Conservation (phyloP, 2,888 invertebrate genomes). For the Andrena dorsata region DNA sequence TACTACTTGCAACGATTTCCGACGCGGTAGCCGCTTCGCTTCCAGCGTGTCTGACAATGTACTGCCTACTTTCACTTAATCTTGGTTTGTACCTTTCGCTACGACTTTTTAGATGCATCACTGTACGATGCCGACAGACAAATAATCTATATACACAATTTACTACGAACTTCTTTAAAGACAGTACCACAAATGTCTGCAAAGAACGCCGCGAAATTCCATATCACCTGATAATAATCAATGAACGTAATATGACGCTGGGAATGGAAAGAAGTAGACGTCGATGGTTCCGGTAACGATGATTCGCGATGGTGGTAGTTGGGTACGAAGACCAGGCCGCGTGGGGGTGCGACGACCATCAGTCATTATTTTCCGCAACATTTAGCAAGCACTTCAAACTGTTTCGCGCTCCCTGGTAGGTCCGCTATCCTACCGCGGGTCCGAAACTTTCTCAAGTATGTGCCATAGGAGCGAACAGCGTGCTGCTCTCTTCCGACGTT, state of each 20-base stretch:
- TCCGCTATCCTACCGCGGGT: constrained; percentile 74
- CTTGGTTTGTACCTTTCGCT: no score
- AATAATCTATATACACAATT: neutral
- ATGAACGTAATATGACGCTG: constrained; percentile 66
- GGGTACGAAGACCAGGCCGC: constrained; percentile 59
- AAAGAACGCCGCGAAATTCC: neutral
- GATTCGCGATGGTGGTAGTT: constrained; percentile 60
- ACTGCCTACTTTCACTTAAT: neutral
- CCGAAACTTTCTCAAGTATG: constrained; percentile 84
- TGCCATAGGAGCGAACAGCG: constrained; percentile 75
- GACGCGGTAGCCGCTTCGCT: neutral
- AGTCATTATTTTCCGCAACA: constrained; percentile 85
- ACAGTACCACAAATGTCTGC: neutral
- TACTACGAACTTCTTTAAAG: neutral
- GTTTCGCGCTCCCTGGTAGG: constrained; percentile 81
- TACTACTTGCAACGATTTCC: neutral
- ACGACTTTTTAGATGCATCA: neutral
- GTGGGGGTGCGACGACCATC: constrained; percentile 78
- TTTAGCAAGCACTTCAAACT: constrained; percentile 84
- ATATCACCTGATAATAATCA: constrained; percentile 60
- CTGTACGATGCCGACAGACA: no score
- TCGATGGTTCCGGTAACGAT: constrained; percentile 68
- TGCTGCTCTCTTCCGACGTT: constrained; percentile 66
- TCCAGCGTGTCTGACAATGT: neutral
- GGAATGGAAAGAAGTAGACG: constrained; percentile 58